These are phyloP conservation scores for Cremastinae sp. DNA, from an alignment of 2,888 invertebrate species.

Conservation along the genomic window DNA sequence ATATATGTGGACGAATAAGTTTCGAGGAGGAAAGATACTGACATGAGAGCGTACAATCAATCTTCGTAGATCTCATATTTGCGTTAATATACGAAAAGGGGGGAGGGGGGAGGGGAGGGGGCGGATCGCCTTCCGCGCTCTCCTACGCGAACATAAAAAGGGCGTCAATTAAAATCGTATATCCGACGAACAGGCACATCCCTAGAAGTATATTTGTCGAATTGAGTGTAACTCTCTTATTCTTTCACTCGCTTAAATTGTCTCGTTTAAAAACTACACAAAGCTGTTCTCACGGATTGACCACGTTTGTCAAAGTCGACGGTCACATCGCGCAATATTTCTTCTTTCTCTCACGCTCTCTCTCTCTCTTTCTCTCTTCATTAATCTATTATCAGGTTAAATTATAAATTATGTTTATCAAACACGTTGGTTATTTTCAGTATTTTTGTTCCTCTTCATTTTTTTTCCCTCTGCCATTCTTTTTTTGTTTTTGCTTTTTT, in stretches of 20 bases:
- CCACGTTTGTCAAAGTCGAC: constrained; percentile 42
- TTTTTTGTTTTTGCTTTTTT: constrained; percentile 23
- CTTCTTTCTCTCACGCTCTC: constrained; percentile 8
- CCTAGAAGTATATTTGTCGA: constrained; percentile 43
- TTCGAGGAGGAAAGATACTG: constrained; percentile 21
- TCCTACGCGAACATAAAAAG: constrained; percentile 9
- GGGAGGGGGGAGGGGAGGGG: constrained; percentile 3
- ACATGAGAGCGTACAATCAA: constrained; percentile 28
- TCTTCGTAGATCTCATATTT: constrained; percentile 27
- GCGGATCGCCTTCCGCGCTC: constrained; percentile 35
- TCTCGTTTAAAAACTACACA: constrained; percentile 50
- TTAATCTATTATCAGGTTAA: constrained; percentile 71
- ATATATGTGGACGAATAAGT: constrained; percentile 41
- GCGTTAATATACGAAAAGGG: constrained; percentile 26
- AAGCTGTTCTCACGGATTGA: constrained; percentile 48
- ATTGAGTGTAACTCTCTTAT: constrained; percentile 39
- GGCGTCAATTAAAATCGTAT: constrained; percentile 56
- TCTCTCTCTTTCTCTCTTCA: constrained; percentile 15
- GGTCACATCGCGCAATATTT: constrained; percentile 43
- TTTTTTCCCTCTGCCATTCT: constrained; percentile 64
- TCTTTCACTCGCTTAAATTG: constrained; percentile 30
- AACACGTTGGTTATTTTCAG: constrained; percentile 64
- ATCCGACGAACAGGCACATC: constrained; percentile 53
- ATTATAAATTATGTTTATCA: constrained; percentile 76
- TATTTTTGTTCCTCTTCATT: constrained; percentile 51